Evolutionary conservation across 2,797 vertebrate species (phyloP).

Genomic region (Mormyrus proboscirostris): DNA sequence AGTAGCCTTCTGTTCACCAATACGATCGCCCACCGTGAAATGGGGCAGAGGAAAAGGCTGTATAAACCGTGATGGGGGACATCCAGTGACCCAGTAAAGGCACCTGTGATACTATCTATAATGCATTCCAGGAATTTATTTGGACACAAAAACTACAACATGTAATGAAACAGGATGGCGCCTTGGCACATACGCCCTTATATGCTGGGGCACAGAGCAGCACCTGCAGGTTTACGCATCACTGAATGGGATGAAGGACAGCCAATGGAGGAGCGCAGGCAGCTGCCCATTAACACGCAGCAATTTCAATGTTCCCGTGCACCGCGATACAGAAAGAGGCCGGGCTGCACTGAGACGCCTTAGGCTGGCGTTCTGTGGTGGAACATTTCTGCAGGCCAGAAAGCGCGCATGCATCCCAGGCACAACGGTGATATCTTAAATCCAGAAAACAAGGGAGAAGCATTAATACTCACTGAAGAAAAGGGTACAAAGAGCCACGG

Average conservation of each 20-base stretch:
- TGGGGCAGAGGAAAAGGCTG: neutral
- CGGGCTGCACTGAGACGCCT: neutral
- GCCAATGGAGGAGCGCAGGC: neutral
- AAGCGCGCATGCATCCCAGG: neutral
- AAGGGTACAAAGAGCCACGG: neutral
- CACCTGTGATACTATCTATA: neutral
- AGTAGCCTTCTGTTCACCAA: neutral
- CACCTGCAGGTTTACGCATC: neutral
- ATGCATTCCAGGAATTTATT: neutral
- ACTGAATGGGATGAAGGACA: neutral
- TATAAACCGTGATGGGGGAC: neutral
- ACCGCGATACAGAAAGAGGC: neutral
- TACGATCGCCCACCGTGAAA: neutral
- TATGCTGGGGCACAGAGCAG: neutral
- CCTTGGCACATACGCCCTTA: neutral
- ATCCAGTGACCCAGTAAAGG: neutral
- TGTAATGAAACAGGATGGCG: neutral
- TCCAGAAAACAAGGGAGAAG: neutral
- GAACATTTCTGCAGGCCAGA: neutral
- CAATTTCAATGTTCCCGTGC: neutral
- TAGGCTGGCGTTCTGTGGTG: neutral
- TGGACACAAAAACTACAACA: neutral
- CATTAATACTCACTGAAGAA: neutral
- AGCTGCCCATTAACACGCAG: neutral
- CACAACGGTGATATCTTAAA: neutral